Base-by-base conservation (phyloP, 2,888 invertebrate genomes). In the Gryllus longicercus region DNA sequence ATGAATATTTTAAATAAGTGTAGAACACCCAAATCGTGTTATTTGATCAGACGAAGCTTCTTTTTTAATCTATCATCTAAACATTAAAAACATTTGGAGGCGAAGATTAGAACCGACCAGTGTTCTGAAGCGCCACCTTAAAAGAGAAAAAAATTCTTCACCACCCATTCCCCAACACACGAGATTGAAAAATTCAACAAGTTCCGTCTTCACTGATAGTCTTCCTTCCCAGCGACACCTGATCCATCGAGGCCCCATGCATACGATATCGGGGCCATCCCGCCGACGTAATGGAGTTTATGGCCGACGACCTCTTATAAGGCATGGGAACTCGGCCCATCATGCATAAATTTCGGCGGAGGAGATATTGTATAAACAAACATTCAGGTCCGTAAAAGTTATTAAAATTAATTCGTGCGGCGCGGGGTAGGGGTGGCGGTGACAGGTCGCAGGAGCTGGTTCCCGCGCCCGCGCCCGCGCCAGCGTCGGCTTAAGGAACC, bases 351-450 rank as follows among this genome's bases (percentile, higher is more conserved):
- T 63, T 63, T 63, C 16, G 16, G 4, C 63, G 63, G 16, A 18
- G 63, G 14, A n/a, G 63, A 63, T 63, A 63, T 63, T 63, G 63
- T 63, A 63, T 63, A 63, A 63, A 63, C 63, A 63, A 63, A 63
- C 63, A 63, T 63, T 18, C 14, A 63, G 63, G 63, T n/a, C 16
- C 63, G 11, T 63, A 63, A 63, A 63, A 63, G 63, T 63, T 63
- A 63, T 63, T 63, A 63, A 63, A 63, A 63, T 63, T 63, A 63
- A 63, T 63, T 63, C 63, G 1, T 63, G n/a, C 38, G 38, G 78
- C 74, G 78, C 49, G 50, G 78, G 78, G 25, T 4, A 14, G 23
- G 25, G 51, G 63, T 11, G 49, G 63, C 79, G 75, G 74, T 79
- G 79, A 79, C 75, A 49, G 51, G 74, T 21, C 11, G 75, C 38